Evolutionary conservation across 1,140 invertebrate species (phyloP), one percentile per base, ranked within the genome.

Genomic region (Zelostemma sp.): DNA sequence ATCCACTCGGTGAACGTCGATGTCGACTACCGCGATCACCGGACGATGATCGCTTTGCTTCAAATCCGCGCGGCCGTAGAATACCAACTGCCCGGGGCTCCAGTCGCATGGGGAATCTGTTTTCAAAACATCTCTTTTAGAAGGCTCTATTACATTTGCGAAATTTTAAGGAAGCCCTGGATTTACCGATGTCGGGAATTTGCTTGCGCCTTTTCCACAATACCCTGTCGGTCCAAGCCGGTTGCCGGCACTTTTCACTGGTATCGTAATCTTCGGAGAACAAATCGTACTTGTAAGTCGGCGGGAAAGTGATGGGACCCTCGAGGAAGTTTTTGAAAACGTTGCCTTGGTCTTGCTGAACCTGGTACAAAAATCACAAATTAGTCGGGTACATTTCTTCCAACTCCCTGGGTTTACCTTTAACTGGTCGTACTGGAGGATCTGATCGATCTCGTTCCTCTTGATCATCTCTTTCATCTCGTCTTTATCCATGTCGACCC

Each of bases 201-300:
- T 91, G 87, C 81, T 92, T 93, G 68, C 93, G 87, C 51, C 93
- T 87, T 80, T 93, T 92, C 93, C 95, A 99, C 17, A 99, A 86
- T 38, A 99, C 89, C 66, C 98, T 86, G 86, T 99, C 98, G 0
- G 98, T 99, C 96, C 97, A 99, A 1, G 98, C 97, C 0, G 98
- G 98, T 21, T 95, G 93, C 43, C 97, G 88, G 77, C 92, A 93
- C 85, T 99, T 99, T 83, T 99, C 98, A 83, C 97, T 99, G 0
- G 98, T 99, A 80, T 99, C 98, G 82, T 99, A 99, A 87, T 99
- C 97, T 84, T 99, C 96, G 77, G 96, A 98, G 83, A 99, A 99
- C 28, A 98, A 84, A 87, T 99, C 98, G 80, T 99, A 99, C 83
- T 99, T 99, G 80, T 99, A 99, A 0, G 98, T 99, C 1, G 98